Conservation (phyloP, 2,113 vertebrate genomes). For the Falco punctatus region DNA sequence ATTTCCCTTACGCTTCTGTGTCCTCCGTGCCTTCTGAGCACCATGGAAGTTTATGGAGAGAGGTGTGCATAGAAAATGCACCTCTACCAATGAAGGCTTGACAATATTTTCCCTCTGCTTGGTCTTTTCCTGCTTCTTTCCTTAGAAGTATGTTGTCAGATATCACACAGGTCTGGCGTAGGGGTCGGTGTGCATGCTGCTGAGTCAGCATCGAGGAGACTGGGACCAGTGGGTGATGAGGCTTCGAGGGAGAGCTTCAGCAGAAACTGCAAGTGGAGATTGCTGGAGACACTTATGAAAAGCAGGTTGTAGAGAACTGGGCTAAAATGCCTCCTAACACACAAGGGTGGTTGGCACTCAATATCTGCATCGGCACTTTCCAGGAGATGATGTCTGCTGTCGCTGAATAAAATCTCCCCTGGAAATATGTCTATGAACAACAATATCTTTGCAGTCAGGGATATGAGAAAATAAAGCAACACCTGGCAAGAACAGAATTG, state of each 20-base stretch:
- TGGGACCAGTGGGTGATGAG: not conserved
- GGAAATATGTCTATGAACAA: not conserved
- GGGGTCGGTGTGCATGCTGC: not conserved
- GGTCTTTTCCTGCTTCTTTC: not conserved
- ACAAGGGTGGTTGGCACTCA: not conserved
- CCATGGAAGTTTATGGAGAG: not conserved
- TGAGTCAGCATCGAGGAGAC: not conserved
- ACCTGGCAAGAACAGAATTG: not conserved
- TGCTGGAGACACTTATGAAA: not conserved
- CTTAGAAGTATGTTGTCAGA: not conserved
- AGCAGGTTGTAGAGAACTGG: not conserved
- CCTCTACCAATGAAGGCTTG: not conserved
- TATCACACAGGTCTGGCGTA: not conserved
- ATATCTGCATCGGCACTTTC: not conserved
- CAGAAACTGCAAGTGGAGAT: not conserved
- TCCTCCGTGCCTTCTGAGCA: not conserved
- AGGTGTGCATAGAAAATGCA: not conserved
- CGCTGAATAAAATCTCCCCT: not conserved
- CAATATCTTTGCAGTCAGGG: not conserved
- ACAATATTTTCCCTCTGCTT: not conserved
- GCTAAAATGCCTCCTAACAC: not conserved
- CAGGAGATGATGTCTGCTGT: not conserved
- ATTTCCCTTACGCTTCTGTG: rapidly evolving
- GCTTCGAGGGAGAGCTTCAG: not conserved
- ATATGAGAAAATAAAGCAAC: not conserved